Evolutionary conservation across 2,888 invertebrate species (phyloP), one percentile per base, ranked within the genome.

Genomic region (Germaria angustata): DNA sequence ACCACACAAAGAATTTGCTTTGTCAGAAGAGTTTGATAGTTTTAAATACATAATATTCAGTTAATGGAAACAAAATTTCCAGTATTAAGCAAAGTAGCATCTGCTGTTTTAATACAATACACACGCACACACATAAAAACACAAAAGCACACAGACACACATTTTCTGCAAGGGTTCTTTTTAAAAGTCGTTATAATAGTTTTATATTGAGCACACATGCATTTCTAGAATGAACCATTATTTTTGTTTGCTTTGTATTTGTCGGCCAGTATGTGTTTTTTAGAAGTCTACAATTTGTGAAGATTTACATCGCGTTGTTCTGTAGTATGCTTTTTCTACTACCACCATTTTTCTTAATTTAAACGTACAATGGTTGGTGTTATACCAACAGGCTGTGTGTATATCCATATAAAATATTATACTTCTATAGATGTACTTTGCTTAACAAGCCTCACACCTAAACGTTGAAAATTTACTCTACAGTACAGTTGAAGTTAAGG

Each of bases 401-500:
- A 46, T 71, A 69, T 44, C 9, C 17, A 34, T 55, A 69, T 28
- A 71, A 41, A 49, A 63, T 34, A 66, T 11, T 72, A 36, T 78
- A 55, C 36, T 22, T 80, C 51, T 44, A 65, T 69, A 36, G 71
- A 46, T 15, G 22, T 66, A 39, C 15, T 57, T 83, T 65, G 59
- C 61, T 73, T 84, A 63, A 53, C 71, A 63, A 24, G 32, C 44
- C 57, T 66, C 78, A 61, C 72, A 79, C 63, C 84, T 72, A 80
- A 81, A 41, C 61, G 24, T 68, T 55, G 51, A 61, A 51, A 80
- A 32, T 46, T 49, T 72, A 63, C 79, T 85, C 84, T 84, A 76
- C 65, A 71, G 87, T 89, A 90, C 90, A 89, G 89, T 89, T 88
- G 82, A 87, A 87, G 84, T 87, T 85, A 82, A 87, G 86, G 86